Evolutionary conservation across 2,888 invertebrate genomes (phyloP), one percentile per base, ranked within the genome.

Genomic region (Orthonychiurus folsomi): DNA sequence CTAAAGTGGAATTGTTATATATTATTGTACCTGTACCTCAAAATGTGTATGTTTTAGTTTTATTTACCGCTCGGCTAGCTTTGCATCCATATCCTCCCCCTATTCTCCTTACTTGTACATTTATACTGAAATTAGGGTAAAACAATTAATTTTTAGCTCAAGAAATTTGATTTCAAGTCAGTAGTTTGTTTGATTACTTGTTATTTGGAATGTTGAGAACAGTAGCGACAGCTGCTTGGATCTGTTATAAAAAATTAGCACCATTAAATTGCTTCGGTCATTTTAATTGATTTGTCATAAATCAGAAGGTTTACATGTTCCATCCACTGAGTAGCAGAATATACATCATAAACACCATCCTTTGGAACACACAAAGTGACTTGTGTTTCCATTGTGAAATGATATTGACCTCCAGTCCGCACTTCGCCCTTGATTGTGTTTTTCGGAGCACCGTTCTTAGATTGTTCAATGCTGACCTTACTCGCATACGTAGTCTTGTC

Each of bases 51-150:
- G n/a, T n/a, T n/a, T n/a, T n/a, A n/a, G n/a, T n/a, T n/a, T n/a
- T n/a, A n/a, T n/a, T n/a, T n/a, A n/a, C 20, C 1, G 55, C 18
- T 3, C 89, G 81, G 0, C 83, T 80, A 56, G 88, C 83, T 77
- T 93, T 93, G 0, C 81, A 83, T 0, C 93, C 93, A 75, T 86
- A 93, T 0, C 80, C 88, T 12, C 93, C 93, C 2, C 93, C 93
- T 2, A 91, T 71, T 50, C 91, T 83, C 2, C 84, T 81, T 0
- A 89, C 86, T 52, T 79, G 77, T 0, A 91, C 79, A 66, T 86
- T 84, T 12, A 91, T 81, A 57, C 89, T 87, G 73, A 63, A 85
- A 60, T 81, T 78, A 48, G n/a, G 48, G 15, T n/a, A 20, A 20
- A 52, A 12, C 9, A 12, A 52, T 52, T 20, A 21, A 52, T 21